Percentiles rank a stretch among this genome's conserved stretches.
Evolutionary conservation across 64 coral and sea anemone species (phyloP).

Genomic region (Actinia equina): DNA sequence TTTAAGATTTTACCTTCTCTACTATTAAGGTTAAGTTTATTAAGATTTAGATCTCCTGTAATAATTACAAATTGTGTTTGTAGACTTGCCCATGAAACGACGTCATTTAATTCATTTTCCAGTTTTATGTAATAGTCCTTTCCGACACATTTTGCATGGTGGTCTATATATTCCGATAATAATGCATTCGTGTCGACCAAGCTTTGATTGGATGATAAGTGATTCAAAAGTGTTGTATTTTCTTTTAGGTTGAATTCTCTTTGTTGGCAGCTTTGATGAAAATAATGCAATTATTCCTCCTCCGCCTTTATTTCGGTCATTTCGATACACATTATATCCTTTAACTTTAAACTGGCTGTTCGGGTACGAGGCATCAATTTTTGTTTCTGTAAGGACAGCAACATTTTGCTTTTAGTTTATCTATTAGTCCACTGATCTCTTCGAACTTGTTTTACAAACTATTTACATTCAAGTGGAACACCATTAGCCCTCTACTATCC

Average conservation of each 20-base stretch:
- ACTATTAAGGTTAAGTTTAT: background rate
- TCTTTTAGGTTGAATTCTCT: background rate
- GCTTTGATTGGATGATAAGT: constrained; percentile 13
- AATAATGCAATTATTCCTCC: constrained; percentile 19
- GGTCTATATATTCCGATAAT: constrained; percentile 33
- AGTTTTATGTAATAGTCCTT: constrained; percentile 20
- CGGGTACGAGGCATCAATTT: constrained; percentile 11
- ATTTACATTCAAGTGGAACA: constrained; percentile 30
- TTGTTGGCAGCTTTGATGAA: constrained; percentile 5
- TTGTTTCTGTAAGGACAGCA: constrained; percentile 23
- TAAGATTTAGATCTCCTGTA: background rate
- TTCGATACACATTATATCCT: background rate
- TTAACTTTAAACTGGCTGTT: constrained; percentile 32
- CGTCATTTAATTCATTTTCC: constrained; percentile 11
- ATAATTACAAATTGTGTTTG: constrained; percentile 17
- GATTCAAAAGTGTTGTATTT: constrained; percentile 20
- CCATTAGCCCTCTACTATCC: background rate
- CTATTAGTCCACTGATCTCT: background rate
- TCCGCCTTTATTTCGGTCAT: constrained; percentile 23
- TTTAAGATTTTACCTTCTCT: constrained; percentile 13
- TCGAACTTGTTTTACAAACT: constrained; percentile 32
- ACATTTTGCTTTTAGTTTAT: constrained; percentile 20
- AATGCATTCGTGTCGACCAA: constrained; percentile 9
- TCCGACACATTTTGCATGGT: background rate
- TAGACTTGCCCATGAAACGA: too few species aligned